Evolutionary conservation across 2,113 vertebrate species (phyloP).

Genomic region (Embiotoca jacksoni): DNA sequence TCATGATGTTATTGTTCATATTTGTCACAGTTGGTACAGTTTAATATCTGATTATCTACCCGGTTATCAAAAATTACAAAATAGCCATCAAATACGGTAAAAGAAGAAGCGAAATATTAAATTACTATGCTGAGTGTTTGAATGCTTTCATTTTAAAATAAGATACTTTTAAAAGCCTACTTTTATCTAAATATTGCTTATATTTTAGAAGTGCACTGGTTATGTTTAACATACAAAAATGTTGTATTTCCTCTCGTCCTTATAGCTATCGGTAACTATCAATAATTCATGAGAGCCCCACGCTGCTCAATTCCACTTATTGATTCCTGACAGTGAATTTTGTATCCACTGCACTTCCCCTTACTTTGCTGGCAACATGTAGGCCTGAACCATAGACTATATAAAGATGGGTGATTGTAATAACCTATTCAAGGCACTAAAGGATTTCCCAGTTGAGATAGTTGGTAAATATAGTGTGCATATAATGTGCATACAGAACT

Average conservation of each 20-base stretch:
- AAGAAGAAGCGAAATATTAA: not conserved
- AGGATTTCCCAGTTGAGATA: too few species aligned
- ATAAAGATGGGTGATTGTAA: not conserved
- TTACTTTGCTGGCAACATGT: not conserved
- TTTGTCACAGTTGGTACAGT: slow-evolving; percentile 6
- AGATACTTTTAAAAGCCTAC: not conserved
- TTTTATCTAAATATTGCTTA: not conserved
- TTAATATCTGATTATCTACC: slow-evolving; percentile 5
- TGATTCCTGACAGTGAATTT: slow-evolving; percentile 1
- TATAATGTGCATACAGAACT: too few species aligned
- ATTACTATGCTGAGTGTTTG: too few species aligned
- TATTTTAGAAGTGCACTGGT: not conserved
- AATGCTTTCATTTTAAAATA: slow-evolving; percentile 1
- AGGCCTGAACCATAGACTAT: not conserved
- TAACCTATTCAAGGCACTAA: too few species aligned
- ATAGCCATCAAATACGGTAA: too few species aligned
- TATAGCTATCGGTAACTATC: not conserved
- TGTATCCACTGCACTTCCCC: not conserved
- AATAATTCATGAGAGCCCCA: slow-evolving; percentile 25
- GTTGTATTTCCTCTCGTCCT: not conserved
- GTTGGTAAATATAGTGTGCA: too few species aligned
- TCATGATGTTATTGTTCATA: slow-evolving; percentile 13
- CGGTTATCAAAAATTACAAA: not conserved
- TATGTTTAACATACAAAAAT: not conserved
- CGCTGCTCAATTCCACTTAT: slow-evolving; percentile 2